These are phyloP conservation scores for Pachycephus smyrnensis DNA, from an alignment of 2,888 invertebrate species.

Conservation along the genomic window DNA sequence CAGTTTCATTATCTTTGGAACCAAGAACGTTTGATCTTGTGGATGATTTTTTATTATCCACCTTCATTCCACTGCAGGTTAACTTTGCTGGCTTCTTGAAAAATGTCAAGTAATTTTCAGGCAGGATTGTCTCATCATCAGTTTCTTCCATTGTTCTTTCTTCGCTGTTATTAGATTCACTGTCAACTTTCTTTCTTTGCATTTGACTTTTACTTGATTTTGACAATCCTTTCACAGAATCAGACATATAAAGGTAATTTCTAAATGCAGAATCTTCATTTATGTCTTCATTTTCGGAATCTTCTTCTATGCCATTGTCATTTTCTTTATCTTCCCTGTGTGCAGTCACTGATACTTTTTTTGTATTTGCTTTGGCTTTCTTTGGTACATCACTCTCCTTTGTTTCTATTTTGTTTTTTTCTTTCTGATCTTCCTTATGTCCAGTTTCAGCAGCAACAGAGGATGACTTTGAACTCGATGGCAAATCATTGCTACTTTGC, in stretches of 20 bases:
- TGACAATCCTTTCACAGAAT: background rate
- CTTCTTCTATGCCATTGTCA: background rate
- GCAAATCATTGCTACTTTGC: background rate
- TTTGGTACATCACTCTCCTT: background rate
- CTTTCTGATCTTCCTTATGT: background rate
- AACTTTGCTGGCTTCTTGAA: background rate
- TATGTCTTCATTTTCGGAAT: background rate
- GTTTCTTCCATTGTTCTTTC: background rate
- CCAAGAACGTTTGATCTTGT: background rate
- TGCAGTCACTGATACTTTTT: background rate
- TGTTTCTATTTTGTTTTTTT: background rate
- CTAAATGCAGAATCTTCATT: background rate
- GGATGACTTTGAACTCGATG: background rate
- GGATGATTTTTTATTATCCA: background rate
- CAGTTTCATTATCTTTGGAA: background rate
- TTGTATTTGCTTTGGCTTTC: background rate
- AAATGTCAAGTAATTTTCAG: background rate
- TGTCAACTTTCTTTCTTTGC: slow-evolving; percentile 12
- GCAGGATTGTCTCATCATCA: background rate
- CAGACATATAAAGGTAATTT: background rate
- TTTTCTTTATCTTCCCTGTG: background rate
- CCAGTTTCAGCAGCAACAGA: background rate
- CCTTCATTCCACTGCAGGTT: background rate
- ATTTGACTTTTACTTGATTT: background rate
- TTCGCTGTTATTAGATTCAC: background rate